Evolutionary conservation across 2,113 vertebrate species (phyloP), one percentile per base, ranked within the genome.

Genomic region (Perca flavescens): DNA sequence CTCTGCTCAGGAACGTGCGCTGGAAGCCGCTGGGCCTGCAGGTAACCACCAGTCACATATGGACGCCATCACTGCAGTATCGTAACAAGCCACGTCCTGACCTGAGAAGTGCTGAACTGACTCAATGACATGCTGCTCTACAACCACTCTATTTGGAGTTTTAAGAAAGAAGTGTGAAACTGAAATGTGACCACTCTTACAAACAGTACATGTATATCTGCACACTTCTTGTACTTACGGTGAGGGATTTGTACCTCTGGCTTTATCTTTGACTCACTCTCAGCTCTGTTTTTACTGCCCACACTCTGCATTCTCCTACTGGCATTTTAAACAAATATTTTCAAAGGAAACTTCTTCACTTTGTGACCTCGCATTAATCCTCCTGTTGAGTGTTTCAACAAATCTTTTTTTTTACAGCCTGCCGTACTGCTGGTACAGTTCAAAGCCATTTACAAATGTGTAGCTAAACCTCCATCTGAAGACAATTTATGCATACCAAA

Each of bases 21-120:
- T 97, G 97, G 97, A 97, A 97, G 86, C 97, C 97, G 2, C 95
- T 97, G 22, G 96, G 96, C 19, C 94, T 97, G 47, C 97, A 97
- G 96, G 96, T 97, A 95, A 94, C 84, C 52, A 49, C 9, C 75
- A 57, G 12, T 25, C 21, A 36, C 40, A 72, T 46, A 28, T 19
- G 19, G 16, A 40, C 0, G 6, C 47, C 49, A 34, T 34, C 6
- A 47, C n/a, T 73, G 53, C 68, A 16, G 67, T 34, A 7, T 34
- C n/a, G 34, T 16, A 7, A 25, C 49, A 25, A 53, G n/a, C 28
- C 4, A 9, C 22, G 47, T 8, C 17, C 50, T 76, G 36, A 73
- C 61, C 5, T 34, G 54, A 22, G 50, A 66, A 25, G 34, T 15
- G 15, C 31, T 53, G 6, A 13, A 57, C 11, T 5, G 22, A 56